These are phyloP conservation scores for Trissolcus brochymenae DNA, from an alignment of 2,888 invertebrate genomes.

Conservation along the genomic window DNA sequence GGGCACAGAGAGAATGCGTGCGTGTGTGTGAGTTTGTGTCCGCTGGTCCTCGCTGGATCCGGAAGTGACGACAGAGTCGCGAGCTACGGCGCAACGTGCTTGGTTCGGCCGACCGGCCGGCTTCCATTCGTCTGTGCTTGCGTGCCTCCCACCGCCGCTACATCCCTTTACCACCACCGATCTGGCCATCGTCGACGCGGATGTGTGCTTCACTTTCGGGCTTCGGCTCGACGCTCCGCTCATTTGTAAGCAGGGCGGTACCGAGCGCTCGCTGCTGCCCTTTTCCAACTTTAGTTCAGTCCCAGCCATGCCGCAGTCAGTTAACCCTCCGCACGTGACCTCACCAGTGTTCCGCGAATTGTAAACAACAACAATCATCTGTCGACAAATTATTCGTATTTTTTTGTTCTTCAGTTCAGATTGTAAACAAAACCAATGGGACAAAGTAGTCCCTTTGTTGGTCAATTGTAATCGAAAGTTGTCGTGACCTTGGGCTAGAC, in stretches of 20 bases:
- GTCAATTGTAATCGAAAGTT: background rate
- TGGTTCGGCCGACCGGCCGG: conserved; percentile 20
- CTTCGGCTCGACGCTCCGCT: conserved; percentile 14
- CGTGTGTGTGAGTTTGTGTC: background rate
- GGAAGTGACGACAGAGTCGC: conserved; percentile 24
- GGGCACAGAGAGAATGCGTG: background rate
- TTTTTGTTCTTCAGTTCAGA: no score
- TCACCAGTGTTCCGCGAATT: background rate
- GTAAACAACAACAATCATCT: no score
- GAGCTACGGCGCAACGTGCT: conserved; percentile 22
- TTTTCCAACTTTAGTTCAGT: conserved; percentile 62
- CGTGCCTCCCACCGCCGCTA: conserved; percentile 8
- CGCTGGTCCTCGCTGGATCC: conserved; percentile 16
- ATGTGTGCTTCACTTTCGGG: conserved; percentile 46
- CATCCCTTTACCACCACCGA: conserved; percentile 32
- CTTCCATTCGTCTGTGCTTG: conserved; percentile 9
- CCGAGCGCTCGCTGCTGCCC: conserved; percentile 64
- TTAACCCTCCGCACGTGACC: conserved; percentile 18
- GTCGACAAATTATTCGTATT: no score
- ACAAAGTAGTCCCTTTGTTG: background rate
- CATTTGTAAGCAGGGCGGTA: conserved; percentile 68
- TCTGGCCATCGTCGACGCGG: conserved; percentile 10
- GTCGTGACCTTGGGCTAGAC: conserved; percentile 24
- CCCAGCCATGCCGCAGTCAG: conserved; percentile 10
- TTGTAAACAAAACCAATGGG: background rate